phyloP scores from a whole-genome alignment of 1,140 invertebrate genomes.

The Drosophila erecta region DNA sequence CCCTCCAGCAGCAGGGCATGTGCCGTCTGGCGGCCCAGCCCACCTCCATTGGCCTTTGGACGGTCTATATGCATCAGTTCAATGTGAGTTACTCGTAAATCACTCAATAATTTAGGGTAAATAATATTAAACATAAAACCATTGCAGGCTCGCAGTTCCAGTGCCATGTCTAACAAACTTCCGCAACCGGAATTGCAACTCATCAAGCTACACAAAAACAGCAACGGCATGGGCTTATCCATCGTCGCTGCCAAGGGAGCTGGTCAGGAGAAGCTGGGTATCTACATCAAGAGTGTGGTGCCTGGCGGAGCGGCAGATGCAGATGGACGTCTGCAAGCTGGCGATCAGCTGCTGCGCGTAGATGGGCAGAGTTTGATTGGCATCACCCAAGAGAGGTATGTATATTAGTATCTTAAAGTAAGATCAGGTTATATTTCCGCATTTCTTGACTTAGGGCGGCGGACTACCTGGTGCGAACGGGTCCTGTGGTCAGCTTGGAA shows the following conservation, averaged over 20 bases:
- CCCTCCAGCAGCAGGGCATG: conserved; percentile 93
- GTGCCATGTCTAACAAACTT: conserved; percentile 85
- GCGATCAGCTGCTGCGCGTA: conserved; percentile 98
- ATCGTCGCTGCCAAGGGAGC: conserved; percentile 95
- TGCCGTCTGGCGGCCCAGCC: conserved; percentile 95
- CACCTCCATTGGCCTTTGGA: conserved; percentile 96
- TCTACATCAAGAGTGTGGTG: conserved; percentile 99
- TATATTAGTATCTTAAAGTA: not conserved
- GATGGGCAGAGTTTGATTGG: conserved; percentile 98
- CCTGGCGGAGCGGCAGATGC: conserved; percentile 97
- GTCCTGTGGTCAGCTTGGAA: conserved; percentile 96
- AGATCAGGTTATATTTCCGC: not conserved
- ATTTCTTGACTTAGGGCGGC: conserved; percentile 89
- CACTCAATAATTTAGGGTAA: not conserved
- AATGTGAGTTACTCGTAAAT: conserved; percentile 81
- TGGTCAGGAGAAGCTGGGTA: conserved; percentile 92
- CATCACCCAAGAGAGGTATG: conserved; percentile 96
- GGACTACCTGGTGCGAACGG: conserved; percentile 97
- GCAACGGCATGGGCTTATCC: conserved; percentile 96
- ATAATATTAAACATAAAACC: not conserved
- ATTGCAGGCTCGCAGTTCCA: conserved; percentile 87
- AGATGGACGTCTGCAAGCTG: conserved; percentile 96
- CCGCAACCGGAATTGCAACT: conserved; percentile 89
- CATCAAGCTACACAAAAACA: conserved; percentile 96
- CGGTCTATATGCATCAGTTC: conserved; percentile 94